Evolutionary conservation across 2,113 vertebrate species (phyloP).

Genomic region (Macquaria australasica): DNA sequence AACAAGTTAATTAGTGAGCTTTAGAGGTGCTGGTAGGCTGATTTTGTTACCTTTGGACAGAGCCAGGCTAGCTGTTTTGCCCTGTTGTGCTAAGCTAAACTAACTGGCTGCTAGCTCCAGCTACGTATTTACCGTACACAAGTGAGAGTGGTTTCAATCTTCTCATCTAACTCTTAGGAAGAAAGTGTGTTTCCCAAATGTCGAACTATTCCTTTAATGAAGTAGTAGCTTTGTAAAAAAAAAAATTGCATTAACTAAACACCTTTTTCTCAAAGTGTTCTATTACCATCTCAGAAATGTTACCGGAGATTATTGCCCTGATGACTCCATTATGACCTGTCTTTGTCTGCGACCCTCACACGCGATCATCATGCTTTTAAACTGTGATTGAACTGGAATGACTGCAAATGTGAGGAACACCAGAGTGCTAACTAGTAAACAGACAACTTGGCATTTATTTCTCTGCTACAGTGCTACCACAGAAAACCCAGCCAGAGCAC

Average conservation of each 20-base stretch:
- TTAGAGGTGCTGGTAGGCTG: not conserved
- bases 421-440: conserved; percentile 39
- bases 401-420: conserved; percentile 34
- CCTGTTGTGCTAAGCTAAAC: not conserved
- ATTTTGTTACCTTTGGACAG: not conserved
- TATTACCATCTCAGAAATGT: not conserved
- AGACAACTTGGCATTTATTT: conserved; percentile 46
- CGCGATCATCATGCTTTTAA: conserved; percentile 17
- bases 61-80: not conserved
- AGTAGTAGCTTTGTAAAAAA: not conserved
- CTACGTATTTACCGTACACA: too few relatives aligned
- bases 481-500: conserved; percentile 32
- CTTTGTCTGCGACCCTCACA: conserved; percentile 12
- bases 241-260: not conserved
- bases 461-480: conserved; percentile 22
- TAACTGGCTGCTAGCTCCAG: not conserved
- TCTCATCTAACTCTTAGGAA: not conserved
- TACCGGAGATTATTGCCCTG: not conserved
- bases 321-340: conserved; percentile 17
- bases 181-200: not conserved
- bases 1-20: not conserved
- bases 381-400: conserved; percentile 18
- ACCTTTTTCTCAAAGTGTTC: not conserved
- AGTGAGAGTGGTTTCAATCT: not conserved
- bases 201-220: not conserved